Conservation (phyloP, 2,797 vertebrate species). For the Dromococcyx pavoninus region DNA sequence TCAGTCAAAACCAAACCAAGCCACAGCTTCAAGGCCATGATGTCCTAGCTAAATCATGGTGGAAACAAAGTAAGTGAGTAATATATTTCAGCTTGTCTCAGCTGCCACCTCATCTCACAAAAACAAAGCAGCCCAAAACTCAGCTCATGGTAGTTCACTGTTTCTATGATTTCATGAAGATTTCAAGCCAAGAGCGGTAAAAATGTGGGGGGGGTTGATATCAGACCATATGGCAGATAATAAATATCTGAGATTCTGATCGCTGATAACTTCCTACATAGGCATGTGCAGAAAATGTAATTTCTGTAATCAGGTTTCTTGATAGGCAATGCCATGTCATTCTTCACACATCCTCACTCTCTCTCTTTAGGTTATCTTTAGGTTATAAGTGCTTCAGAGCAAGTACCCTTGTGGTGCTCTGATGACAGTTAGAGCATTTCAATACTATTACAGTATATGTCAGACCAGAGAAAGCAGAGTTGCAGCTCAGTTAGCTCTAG, state of each 20-base stretch:
- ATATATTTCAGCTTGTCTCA: not conserved
- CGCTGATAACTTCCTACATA: not conserved
- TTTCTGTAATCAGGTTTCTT: conserved; percentile 1
- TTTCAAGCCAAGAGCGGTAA: not conserved
- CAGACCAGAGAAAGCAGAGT: not conserved
- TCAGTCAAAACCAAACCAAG: not conserved
- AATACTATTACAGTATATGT: not conserved
- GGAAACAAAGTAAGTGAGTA: not conserved
- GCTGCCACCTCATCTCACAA: not conserved
- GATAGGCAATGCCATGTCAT: not conserved
- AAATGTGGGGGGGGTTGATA: not conserved
- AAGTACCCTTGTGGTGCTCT: not conserved
- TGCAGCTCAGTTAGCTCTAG: not conserved
- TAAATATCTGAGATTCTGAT: conserved; percentile 1
- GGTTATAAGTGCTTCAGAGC: not conserved
- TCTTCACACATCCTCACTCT: not conserved
- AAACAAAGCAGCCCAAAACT: not conserved
- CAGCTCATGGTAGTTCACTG: not conserved
- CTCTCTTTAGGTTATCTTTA: not conserved
- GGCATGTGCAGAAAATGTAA: not conserved
- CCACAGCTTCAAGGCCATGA: not conserved
- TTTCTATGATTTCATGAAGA: not conserved
- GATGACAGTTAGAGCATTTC: not conserved
- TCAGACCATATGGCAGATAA: conserved; percentile 21
- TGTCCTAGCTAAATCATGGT: not conserved